Base-by-base conservation (phyloP, 2,888 invertebrate species). In the Phengaris alcon region DNA sequence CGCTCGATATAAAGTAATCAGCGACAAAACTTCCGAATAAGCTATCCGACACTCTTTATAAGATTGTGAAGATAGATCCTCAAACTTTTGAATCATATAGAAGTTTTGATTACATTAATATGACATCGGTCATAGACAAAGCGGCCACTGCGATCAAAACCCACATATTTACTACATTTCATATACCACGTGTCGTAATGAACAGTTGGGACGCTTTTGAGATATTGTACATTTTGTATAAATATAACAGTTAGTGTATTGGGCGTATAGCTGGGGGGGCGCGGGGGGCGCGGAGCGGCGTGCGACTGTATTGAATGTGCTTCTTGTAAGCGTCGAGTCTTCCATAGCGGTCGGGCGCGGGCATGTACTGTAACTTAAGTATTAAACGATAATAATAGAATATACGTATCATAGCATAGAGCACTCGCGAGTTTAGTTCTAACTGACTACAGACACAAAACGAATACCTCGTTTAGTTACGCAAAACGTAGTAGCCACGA, bases 331-430 rank as follows among this genome's bases (percentile, higher is more conserved):
- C 92, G 91, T 90, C 88, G 89, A 89, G 93, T 93, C 93, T 93
- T 93, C 93, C 93, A 93, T 91, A 93, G 89, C 93, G 91, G 93
- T 93, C 92, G 90, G 85, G 83, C 90, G 90, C 91, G 86, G 82
- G 84, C 84, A 83, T 86, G 87, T 88, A 89, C 87, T 90, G 88
- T 91, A 88, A 90, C 87, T 86, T 93, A 93, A 93, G 93, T 92
- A 93, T 91, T 92, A 92, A 90, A 89, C 84, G 90, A 93, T 93
- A 93, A 92, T 93, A 91, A 91, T 93, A 93, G 91, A 84, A 87
- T 91, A 89, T 90, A 90, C 88, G 88, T 89, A 90, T 86, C 82
- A 86, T 90, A 92, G 90, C 82, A 86, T 91, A 91, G 89, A 85
- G 87, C 88, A 87, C 87, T 83, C 84, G 87, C 89, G 85, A 85